Evolutionary conservation across 2,797 vertebrate species (phyloP).

Genomic region (Myripristis jacobus): DNA sequence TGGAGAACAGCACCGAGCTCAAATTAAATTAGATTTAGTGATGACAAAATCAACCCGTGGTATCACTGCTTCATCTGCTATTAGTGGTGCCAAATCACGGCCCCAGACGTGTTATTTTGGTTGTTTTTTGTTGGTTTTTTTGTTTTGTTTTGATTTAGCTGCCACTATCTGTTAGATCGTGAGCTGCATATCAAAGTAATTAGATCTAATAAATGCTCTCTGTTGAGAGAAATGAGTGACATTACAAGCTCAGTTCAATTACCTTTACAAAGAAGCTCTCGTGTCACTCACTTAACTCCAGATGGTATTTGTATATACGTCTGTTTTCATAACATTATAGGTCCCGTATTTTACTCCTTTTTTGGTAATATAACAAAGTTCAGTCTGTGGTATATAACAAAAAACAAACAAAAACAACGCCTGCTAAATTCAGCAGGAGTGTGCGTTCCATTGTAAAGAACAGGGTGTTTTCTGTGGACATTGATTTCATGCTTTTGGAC

Average conservation of each 20-base stretch:
- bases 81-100: slow-evolving; percentile 39
- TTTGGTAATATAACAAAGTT: no score
- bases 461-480: no score
- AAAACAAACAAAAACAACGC: no score
- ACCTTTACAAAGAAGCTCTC: no score
- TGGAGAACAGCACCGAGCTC: slow-evolving; percentile 47
- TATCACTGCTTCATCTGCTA: slow-evolving; percentile 46
- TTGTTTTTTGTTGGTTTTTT: slow-evolving; percentile 22
- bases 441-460: no score
- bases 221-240: slow-evolving; percentile 2
- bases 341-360: no score
- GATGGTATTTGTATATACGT: no score
- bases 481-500: no score
- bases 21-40: slow-evolving; percentile 68
- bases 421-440: no score
- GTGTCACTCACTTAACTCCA: no score
- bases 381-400: no score
- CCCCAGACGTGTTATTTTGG: slow-evolving; percentile 25
- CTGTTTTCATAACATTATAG: not conserved
- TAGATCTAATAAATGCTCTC: slow-evolving; percentile 26
- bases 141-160: no score
- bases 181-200: slow-evolving; percentile 35
- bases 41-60: slow-evolving; percentile 53
- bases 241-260: slow-evolving; percentile 2
- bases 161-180: slow-evolving; percentile 26